Evolutionary conservation across 2,113 vertebrate genomes (phyloP).

Genomic region (Salvelinus alpinus): DNA sequence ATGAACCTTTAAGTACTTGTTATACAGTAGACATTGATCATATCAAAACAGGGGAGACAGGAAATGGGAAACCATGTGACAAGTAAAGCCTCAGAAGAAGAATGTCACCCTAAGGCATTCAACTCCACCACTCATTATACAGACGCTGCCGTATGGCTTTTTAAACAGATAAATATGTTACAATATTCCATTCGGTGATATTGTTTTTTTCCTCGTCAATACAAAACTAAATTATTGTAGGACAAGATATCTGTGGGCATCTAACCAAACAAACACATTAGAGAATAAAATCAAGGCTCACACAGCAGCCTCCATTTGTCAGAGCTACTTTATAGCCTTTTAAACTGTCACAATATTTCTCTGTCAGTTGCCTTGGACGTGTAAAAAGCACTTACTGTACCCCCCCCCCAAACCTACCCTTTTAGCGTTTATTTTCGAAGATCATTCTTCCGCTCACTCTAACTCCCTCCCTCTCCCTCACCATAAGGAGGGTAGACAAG

Average conservation of each 20-base stretch:
- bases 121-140: slow-evolving; percentile 30
- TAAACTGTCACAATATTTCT: slow-evolving; percentile 30
- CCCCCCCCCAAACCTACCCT: not conserved
- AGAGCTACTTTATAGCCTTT: slow-evolving; percentile 6
- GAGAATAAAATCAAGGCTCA: not conserved
- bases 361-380: slow-evolving; percentile 3
- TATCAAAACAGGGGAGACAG: slow-evolving; percentile 34
- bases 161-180: no score
- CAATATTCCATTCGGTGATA: not conserved
- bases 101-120: slow-evolving; percentile 32
- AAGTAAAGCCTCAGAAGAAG: slow-evolving; percentile 9
- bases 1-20: slow-evolving; percentile 55
- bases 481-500: not conserved
- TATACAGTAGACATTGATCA: slow-evolving; percentile 52
- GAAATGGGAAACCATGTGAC: slow-evolving; percentile 40
- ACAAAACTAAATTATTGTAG: slow-evolving; percentile 38
- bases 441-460: not conserved
- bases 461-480: not conserved
- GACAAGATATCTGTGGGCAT: slow-evolving; percentile 33
- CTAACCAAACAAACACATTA: slow-evolving; percentile 22
- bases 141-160: no score
- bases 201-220: slow-evolving; percentile 7
- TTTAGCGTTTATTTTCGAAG: not conserved
- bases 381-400: slow-evolving; percentile 6
- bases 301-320: slow-evolving; percentile 17